phyloP scores from a whole-genome alignment of 1,140 invertebrate genomes.

The Centruroides vittatus region DNA sequence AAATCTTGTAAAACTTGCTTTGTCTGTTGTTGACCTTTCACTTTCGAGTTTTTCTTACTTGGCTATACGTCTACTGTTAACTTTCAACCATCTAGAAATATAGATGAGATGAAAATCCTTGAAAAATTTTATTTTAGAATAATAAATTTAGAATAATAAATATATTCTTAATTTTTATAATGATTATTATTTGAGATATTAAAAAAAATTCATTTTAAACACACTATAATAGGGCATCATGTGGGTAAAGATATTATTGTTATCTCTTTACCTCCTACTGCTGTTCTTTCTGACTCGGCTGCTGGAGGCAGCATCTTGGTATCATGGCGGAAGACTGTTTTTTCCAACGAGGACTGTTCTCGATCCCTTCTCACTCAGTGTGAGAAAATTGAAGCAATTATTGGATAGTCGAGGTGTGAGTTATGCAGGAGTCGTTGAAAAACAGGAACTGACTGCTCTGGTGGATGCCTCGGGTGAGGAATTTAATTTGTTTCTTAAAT shows the following conservation, averaged over 20 bases:
- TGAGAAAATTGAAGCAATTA: slow-evolving; percentile 35
- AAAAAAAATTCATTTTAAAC: no score
- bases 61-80: no score
- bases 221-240: slow-evolving; percentile 15
- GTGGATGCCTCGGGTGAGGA: slow-evolving; percentile 33
- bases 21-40: no score
- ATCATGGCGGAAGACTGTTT: slow-evolving; percentile 22
- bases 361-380: slow-evolving; percentile 35
- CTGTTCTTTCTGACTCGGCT: slow-evolving; percentile 31
- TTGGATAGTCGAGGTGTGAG: slow-evolving; percentile 36
- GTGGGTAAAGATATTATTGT: slow-evolving; percentile 29
- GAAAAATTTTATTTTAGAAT: no score
- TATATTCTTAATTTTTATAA: no score
- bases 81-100: no score
- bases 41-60: no score
- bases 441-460: slow-evolving; percentile 33
- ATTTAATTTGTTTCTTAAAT: no score
- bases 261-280: slow-evolving; percentile 27
- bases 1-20: no score
- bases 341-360: slow-evolving; percentile 26
- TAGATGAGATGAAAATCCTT: no score
- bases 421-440: slow-evolving; percentile 36
- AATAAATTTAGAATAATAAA: no score
- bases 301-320: slow-evolving; percentile 29
- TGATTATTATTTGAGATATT: no score